Base-by-base conservation (phyloP, 1,140 invertebrate genomes). In the Temnothorax longispinosus region DNA sequence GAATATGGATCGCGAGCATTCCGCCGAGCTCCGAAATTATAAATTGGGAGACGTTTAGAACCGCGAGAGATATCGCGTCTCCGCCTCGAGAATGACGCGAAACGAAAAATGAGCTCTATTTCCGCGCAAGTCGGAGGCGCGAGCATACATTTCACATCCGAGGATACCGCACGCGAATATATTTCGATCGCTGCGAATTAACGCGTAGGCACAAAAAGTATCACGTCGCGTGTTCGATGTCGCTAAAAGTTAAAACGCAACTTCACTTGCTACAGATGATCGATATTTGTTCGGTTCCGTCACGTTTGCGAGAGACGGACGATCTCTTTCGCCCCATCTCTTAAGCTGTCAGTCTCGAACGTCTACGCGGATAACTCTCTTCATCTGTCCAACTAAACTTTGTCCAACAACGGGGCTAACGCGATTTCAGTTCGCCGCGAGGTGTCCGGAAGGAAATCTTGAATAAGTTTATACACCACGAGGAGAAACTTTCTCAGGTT, bases 401-500 rank as follows among this genome's bases (percentile, higher is more conserved):
- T 67, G 47, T 38, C 32, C 77, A 54, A 67, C 44, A 15, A 27
- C n/a, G 47, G 44, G 5, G n/a, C 60, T 80, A 69, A 80, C 54
- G 62, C 62, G 44, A 69, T 80, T 69, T 80, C 35, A 54, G 62
- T 41, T 80, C 13, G 62, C 13, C 44, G 32, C 35, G 13, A 80
- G n/a, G 35, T 52, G 47, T 54, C 47, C 18, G 60, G 32, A 78
- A 27, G 35, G 27, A 3, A 47, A 62, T 32, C 50, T 77, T 47
- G 75, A 64, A 77, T 77, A 77, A 54, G 64, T 77, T 64, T 77
- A 62, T 64, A 64, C 10, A 27, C 21, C 38, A 15, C 38, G 54
- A n/a, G 7, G 8, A 56, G 15, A 27, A 69, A 50, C 21, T 69
- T 69, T 69, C 41, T 47, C 8, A 69, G 41, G 15, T 77, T 50